Conservation (phyloP, 2,113 vertebrate species). For the Limnothrissa miodon region DNA sequence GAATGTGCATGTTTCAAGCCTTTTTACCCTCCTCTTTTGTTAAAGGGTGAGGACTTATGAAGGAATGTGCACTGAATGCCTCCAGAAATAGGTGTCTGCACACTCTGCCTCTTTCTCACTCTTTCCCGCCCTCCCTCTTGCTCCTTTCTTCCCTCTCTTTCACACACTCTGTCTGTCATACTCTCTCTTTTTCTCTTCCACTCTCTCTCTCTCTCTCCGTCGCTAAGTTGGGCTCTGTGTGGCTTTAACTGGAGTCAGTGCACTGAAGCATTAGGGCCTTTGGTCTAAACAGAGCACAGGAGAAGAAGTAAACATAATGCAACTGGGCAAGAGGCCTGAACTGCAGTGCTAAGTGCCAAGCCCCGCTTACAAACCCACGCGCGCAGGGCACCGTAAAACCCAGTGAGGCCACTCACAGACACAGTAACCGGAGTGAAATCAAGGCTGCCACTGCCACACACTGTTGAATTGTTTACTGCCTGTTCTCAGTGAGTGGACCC, state of each 20-base stretch:
- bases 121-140: background rate
- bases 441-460: too few relatives aligned
- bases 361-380: background rate
- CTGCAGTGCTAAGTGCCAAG: background rate
- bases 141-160: background rate
- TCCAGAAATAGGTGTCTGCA: slow-evolving; percentile 17
- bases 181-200: slow-evolving; percentile 3
- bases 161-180: too few relatives aligned
- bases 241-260: slow-evolving; percentile 32
- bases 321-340: background rate
- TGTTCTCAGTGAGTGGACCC: too few relatives aligned
- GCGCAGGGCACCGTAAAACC: background rate
- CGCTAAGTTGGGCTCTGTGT: slow-evolving; percentile 51
- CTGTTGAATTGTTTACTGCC: too few relatives aligned
- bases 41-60: slow-evolving; percentile 1
- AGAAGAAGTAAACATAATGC: background rate
- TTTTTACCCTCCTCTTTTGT: background rate
- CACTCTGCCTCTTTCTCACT: background rate
- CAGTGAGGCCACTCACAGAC: background rate
- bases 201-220: background rate
- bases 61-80: slow-evolving; percentile 2
- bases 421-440: too few relatives aligned
- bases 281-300: background rate
- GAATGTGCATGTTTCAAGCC: slow-evolving; percentile 10
- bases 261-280: background rate